Percentiles rank a stretch among this genome's conserved stretches.
phyloP scores from a whole-genome alignment of 2,113 vertebrate species.

The Numida meleagris region DNA sequence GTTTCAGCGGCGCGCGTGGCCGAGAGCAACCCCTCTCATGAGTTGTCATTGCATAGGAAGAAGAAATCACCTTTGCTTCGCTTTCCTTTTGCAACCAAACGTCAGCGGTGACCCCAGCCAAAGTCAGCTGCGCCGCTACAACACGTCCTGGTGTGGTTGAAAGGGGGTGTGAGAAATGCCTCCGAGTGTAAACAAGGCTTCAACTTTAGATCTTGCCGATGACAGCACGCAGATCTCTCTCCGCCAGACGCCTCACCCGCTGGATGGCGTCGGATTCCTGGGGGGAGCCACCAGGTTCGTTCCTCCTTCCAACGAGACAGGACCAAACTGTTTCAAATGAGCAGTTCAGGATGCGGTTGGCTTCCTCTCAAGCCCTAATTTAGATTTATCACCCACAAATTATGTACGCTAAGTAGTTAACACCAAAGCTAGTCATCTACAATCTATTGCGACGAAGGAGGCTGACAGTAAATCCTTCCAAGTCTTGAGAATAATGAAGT shows the following conservation, averaged over 20 bases:
- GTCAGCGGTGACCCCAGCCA: neutral
- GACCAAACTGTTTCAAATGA: slow-evolving; percentile 38
- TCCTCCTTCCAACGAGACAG: slow-evolving; percentile 24
- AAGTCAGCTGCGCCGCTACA: neutral
- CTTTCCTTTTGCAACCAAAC: neutral
- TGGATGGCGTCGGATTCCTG: neutral
- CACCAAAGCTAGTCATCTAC: slow-evolving; percentile 70
- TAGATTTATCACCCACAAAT: slow-evolving; percentile 54
- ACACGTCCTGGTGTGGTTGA: neutral
- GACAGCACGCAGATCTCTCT: neutral
- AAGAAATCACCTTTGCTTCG: neutral
- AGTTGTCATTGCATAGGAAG: slow-evolving; percentile 77
- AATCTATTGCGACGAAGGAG: slow-evolving; percentile 66
- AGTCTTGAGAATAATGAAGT: slow-evolving; percentile 51
- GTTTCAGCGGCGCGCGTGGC: neutral
- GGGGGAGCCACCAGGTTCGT: neutral
- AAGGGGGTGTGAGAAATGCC: neutral
- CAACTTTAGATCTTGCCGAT: slow-evolving; percentile 9
- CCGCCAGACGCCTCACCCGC: neutral
- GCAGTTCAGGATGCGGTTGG: slow-evolving; percentile 28
- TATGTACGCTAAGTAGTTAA: slow-evolving; percentile 62
- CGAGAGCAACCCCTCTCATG: neutral
- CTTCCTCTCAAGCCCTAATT: slow-evolving; percentile 63
- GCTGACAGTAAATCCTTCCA: slow-evolving; percentile 49
- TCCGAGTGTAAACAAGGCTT: slow-evolving; percentile 47